These are phyloP conservation scores for Pasiphila rectangulata DNA, from an alignment of 2,888 invertebrate genomes.

Conservation along the genomic window DNA sequence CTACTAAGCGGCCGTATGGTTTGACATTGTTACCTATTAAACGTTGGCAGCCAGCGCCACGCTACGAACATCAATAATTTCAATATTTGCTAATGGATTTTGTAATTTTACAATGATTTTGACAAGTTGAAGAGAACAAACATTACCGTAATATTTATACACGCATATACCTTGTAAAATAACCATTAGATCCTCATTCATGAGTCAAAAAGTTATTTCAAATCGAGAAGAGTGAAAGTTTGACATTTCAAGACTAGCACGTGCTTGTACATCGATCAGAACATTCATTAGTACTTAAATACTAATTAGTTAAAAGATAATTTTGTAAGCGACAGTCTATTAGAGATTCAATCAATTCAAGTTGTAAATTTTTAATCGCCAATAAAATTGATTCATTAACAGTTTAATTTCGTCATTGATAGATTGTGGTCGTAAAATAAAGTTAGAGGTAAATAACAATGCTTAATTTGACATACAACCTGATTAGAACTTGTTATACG, in stretches of 20 bases:
- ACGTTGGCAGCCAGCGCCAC: constrained; percentile 56
- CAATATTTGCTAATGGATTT: constrained; percentile 21
- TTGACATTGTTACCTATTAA: constrained; percentile 72
- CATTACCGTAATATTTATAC: background rate
- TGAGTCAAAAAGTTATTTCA: constrained; percentile 28
- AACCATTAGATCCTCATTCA: too few relatives aligned
- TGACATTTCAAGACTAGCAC: constrained; percentile 45
- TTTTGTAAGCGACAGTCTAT: constrained; percentile 51
- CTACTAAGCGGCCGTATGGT: constrained; percentile 67
- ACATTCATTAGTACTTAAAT: constrained; percentile 59
- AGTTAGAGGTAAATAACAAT: constrained; percentile 12
- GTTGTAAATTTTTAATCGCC: constrained; percentile 35
- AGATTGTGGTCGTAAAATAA: constrained; percentile 22
- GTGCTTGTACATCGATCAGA: constrained; percentile 57
- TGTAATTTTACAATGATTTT: constrained; percentile 24
- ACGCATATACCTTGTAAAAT: too few relatives aligned
- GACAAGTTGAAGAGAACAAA: constrained; percentile 25
- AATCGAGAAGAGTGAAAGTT: constrained; percentile 33
- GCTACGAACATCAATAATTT: constrained; percentile 37
- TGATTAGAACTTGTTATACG: too few relatives aligned
- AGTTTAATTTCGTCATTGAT: constrained; percentile 25
- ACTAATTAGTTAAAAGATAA: constrained; percentile 60
- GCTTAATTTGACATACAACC: background rate
- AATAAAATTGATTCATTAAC: constrained; percentile 30
- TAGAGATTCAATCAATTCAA: constrained; percentile 42